Evolutionary conservation across 1,140 invertebrate genomes (phyloP), one percentile per base, ranked within the genome.

Genomic region (Adelges cooleyi): DNA sequence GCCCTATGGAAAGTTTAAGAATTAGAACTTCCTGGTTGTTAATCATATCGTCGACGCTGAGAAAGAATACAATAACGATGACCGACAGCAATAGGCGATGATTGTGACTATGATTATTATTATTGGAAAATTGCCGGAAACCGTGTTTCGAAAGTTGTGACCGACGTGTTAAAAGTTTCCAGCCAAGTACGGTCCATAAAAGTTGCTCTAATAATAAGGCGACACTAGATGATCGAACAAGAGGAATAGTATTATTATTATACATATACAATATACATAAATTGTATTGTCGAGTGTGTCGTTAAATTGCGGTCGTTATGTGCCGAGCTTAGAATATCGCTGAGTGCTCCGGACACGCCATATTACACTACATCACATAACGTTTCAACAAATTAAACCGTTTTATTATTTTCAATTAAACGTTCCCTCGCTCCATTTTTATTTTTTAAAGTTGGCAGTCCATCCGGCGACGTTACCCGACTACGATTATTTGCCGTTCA

Each of bases 41-140:
- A n/a, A n/a, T n/a, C n/a, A n/a, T n/a, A n/a, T n/a, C n/a, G n/a
- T n/a, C n/a, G n/a, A n/a, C n/a, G n/a, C n/a, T n/a, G n/a, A n/a
- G n/a, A n/a, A n/a, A n/a, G n/a, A n/a, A n/a, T n/a, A n/a, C n/a
- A n/a, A n/a, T n/a, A n/a, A n/a, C n/a, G n/a, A n/a, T n/a, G n/a
- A n/a, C n/a, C n/a, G n/a, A n/a, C n/a, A n/a, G n/a, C n/a, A n/a
- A n/a, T n/a, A n/a, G n/a, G n/a, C n/a, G n/a, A n/a, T n/a, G n/a
- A n/a, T n/a, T n/a, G n/a, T n/a, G n/a, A n/a, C n/a, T n/a, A n/a
- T n/a, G n/a, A n/a, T n/a, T n/a, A n/a, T n/a, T n/a, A n/a, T 52
- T 52, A 27, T 53, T 56, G 44, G 54, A 38, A 67, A 49, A n/a
- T n/a, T 36, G 22, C 17, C 18, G 25, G 54, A 62, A 46, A 67